Base-by-base conservation (phyloP, 2,888 invertebrate species). In the Cataglyphis altisquamis region DNA sequence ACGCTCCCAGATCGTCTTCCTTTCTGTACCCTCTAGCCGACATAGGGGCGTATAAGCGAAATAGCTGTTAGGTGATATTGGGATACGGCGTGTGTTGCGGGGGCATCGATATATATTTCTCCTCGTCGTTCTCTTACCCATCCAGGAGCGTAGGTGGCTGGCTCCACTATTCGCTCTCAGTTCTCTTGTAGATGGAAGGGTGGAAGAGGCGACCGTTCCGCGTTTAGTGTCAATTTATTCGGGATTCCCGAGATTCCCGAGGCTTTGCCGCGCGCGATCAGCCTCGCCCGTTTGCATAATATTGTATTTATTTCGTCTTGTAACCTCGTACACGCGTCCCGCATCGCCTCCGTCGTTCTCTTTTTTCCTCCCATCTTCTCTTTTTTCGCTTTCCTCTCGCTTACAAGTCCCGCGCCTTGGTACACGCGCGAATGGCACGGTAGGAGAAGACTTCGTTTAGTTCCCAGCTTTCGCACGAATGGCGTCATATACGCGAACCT, bases 211-310 rank as follows among this genome's bases (percentile, higher is more conserved):
- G 87, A 89, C 90, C 90, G 90, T 85, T 88, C 86, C 92, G 91
- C 94, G 94, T 95, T 95, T 95, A 95, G 94, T 94, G 95, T 94
- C 95, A 95, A 95, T 95, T 95, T 95, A 95, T 95, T 95, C 94
- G 93, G 95, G 95, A 95, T 95, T 95, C 93, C 93, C 91, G 94
- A 94, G 94, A 94, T 94, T 94, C 93, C 92, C 94, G 92, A 92
- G 93, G 94, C 94, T 94, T 94, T 94, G 92, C 93, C 91, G 87
- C 89, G 90, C 91, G 92, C 94, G 94, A 94, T 94, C 94, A 93
- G 92, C 91, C 91, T 90, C 92, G 92, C 91, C 94, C 94, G 94
- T 94, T 94, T 94, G 94, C 94, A 94, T 94, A 94, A 94, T 94
- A 94, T 94, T 94, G 94, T 94, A 94, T 94, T 94, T 94, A 94